Evolutionary conservation across 2,797 vertebrate genomes (phyloP), one percentile per base, ranked within the genome.

Genomic region (Channa striata): DNA sequence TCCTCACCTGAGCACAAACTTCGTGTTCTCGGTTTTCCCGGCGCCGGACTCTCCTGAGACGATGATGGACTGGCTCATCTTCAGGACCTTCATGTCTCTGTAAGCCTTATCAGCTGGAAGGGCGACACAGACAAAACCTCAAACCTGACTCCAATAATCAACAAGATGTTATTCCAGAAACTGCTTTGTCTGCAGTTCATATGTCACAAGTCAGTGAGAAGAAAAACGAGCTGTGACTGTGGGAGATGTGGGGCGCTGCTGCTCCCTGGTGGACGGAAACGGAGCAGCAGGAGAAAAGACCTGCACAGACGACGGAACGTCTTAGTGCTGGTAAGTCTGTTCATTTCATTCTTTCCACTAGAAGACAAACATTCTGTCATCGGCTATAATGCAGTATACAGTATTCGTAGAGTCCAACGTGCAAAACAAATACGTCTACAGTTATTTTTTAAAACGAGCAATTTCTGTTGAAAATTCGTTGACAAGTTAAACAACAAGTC

Each of bases 21-120:
- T 99, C 50, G 98, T 99, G 88, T 99, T 99, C 89, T 99, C 97
- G 0, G 98, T 99, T 92, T 99, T 99, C 53, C 98, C 98, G 81
- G 98, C 97, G 47, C 98, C 98, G 0, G 98, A 99, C 91, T 99
- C 98, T 82, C 98, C 98, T 34, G 98, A 99, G 46, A 99, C 97
- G 58, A 99, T 96, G 91, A 99, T 97, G 76, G 98, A 99, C 90
- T 99, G 98, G 76, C 98, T 99, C 95, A 98, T 95, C 91, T 97
- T 98, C 78, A 98, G 95, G n/a, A 99, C 96, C 87, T 94, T 98
- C 97, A 99, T 99, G 92, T 99, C 98, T 73, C 98, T 92, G 89
- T 96, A 99, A 6, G 97, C 95, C 86, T 99, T 99, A 86, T 99
- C 98, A 82, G 97, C 97, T 99, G 86, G 3, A 1, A 2, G 40